Evolutionary conservation across 2,888 invertebrate genomes (phyloP), one percentile per base, ranked within the genome.

Genomic region (Piscicola geometra): DNA sequence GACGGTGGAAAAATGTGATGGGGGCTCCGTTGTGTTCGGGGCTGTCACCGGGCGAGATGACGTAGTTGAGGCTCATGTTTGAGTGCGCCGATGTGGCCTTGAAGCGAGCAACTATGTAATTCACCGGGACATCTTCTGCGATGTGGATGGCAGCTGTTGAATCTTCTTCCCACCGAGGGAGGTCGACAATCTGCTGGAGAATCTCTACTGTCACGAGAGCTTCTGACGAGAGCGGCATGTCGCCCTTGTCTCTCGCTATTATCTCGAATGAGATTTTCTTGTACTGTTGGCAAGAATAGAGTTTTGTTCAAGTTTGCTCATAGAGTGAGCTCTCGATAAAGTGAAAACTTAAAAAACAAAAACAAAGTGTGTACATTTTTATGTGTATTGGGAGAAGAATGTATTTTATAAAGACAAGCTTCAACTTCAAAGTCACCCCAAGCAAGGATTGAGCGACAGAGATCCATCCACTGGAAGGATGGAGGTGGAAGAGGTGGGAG

Each of bases 191-290:
- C 15, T 78, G 78, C 76, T 78, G 74, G 89, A 95, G 95, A 89
- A 96, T 94, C 89, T 94, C 94, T 89, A 97, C 94, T 89, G 93
- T 93, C 88, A 97, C 95, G 89, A 93, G 93, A 88, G 95, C 96
- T 87, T 93, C 92, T 89, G 94, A 91, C 88, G 93, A 92, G 89
- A 94, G 90, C 88, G 93, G 91, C 87, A 93, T 93, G 88, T 90
- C 92, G 87, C 96, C 96, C 90, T 93, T 93, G 90, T 97, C 97
- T 90, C 93, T 91, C 88, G 96, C 96, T 90, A 92, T 93, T 88
- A 96, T 95, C 90, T 93, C 93, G 90, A 96, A 76, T 33, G 76
- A 71, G n/a, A 80, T 79, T 5, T 77, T 35, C n/a, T 67, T 35
- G 67, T 56, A 56, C 73, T 73, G 64, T 32, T 9, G 64, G 3